Evolutionary conservation across 2,888 invertebrate species (phyloP), one percentile per base, ranked within the genome.

Genomic region (Eumacrocentrus americanus): DNA sequence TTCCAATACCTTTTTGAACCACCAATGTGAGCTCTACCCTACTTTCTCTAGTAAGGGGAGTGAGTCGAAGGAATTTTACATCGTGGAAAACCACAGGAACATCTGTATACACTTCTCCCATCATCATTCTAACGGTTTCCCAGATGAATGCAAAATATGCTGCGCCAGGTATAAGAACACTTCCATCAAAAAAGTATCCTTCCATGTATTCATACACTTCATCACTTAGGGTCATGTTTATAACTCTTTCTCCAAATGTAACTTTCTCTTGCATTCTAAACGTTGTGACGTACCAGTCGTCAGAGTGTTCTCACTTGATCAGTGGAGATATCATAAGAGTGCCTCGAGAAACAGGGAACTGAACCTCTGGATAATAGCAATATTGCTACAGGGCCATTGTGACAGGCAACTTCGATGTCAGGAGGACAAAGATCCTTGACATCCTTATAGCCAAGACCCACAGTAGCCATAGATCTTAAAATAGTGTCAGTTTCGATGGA

Each of bases 271-370:
- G 87, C 40, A 87, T 86, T 66, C 85, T 86, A 75, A 88, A 90
- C 47, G 86, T 85, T 0, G 89, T 87, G 1, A 91, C 89, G 68
- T 87, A 89, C 90, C 91, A 91, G 62, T 90, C 87, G 61, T 88
- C 87, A 16, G 86, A 84, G 72, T 97, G 95, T 68, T 96, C 91
- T 95, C 96, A 97, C 65, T 87, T 87, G n/a, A 97, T 86, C 1
- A 91, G 82, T 2, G 93, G 90, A 0, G 92, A 86, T 44, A 96
- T 84, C 87, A 91, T 91, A 0, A 92, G 90, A 0, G 97, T 97
- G 1, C 91, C 90, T 25, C 90, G 85, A 0, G 94, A 90, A 0
- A 97, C 96, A 0, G 97, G 97, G 80, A 88, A 94, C 40, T 86
- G 74, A 0, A 94, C 83, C 20, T 84, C 79, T 0, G 94, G 91